Percentiles rank a stretch among this genome's conserved stretches.
Evolutionary conservation across 2,113 vertebrate species (phyloP).

Genomic region (Microcebus murinus): DNA sequence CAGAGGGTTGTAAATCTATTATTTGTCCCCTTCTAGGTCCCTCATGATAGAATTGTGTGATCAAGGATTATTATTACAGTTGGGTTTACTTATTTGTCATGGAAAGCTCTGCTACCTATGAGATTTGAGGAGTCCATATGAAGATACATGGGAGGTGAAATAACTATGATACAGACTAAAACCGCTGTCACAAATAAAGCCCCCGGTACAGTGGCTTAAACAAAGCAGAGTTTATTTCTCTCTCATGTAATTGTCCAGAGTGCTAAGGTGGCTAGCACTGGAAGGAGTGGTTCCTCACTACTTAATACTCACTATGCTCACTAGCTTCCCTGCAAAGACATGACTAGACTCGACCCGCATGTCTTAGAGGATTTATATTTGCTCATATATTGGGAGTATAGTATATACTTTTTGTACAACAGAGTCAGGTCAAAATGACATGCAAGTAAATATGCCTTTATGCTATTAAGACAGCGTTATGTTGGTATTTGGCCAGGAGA

Average conservation of each 20-base stretch:
- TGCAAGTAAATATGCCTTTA: not conserved
- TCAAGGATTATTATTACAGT: slow-evolving; percentile 37
- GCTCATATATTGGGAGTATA: not conserved
- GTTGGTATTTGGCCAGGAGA: slow-evolving; percentile 21
- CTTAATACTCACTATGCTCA: not conserved
- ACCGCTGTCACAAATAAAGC: not conserved
- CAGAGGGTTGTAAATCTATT: not conserved
- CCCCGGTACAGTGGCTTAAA: slow-evolving; percentile 16
- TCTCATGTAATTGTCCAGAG: not conserved
- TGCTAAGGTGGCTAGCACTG: not conserved
- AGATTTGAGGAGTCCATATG: not conserved
- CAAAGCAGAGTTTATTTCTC: not conserved
- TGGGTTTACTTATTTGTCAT: slow-evolving; percentile 4
- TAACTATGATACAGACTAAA: not conserved
- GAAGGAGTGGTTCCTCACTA: not conserved
- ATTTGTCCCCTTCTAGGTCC: not conserved
- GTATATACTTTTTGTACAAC: not conserved
- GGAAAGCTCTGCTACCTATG: not conserved
- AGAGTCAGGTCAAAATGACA: not conserved
- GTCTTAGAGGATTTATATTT: slow-evolving; percentile 5
- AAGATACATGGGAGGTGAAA: not conserved
- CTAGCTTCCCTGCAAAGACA: not conserved
- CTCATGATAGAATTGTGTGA: slow-evolving; percentile 26
- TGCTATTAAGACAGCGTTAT: not conserved
- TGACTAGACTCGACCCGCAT: not conserved